Evolutionary conservation across 1,140 invertebrate species (phyloP), one percentile per base, ranked within the genome.

Genomic region (Stegodyphus dumicola): DNA sequence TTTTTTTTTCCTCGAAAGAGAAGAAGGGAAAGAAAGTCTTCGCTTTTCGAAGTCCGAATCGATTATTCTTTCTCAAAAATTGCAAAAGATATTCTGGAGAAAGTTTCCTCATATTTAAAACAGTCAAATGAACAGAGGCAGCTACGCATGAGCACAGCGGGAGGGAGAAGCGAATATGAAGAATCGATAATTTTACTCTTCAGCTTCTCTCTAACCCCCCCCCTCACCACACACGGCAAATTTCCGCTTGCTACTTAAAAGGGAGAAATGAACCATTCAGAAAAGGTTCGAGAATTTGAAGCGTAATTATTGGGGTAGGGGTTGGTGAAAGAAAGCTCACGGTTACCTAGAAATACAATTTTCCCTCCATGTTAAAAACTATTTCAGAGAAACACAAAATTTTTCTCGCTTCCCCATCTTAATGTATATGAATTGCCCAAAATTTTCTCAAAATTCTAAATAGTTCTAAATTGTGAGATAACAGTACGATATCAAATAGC

Each of bases 91-190:
- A 75, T 74, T 71, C 18, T 53, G 56, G 49, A 64, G 71, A 81
- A 81, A 83, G 70, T 75, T 75, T 65, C 60, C 53, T 75, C 71
- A 75, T 83, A 74, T 83, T 83, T 83, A 83, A 83, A 83, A 83
- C 80, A 83, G 70, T 75, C 80, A 83, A 83, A 83, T 75, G 70
- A 83, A 83, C 80, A 83, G 71, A 66, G n/a, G 54, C 78, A 73
- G 78, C 78, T 75, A 83, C 9, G 80, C 80, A 75, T 83, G 71
- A 83, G 66, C 56, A 71, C 17, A 66, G 48, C 11, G 52, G 56
- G 49, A 66, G 33, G 33, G 33, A 69, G 52, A 54, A 52, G 53
- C 9, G 53, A 73, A 64, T 60, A 81, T 70, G 52, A 51, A 48
- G 70, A 67, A 83, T 83, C 71, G 80, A 74, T 75, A 51, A 65